Percentiles rank a stretch among this genome's conserved stretches.
Evolutionary conservation across 2,797 vertebrate genomes (phyloP).

Genomic region (Nyctibius grandis): DNA sequence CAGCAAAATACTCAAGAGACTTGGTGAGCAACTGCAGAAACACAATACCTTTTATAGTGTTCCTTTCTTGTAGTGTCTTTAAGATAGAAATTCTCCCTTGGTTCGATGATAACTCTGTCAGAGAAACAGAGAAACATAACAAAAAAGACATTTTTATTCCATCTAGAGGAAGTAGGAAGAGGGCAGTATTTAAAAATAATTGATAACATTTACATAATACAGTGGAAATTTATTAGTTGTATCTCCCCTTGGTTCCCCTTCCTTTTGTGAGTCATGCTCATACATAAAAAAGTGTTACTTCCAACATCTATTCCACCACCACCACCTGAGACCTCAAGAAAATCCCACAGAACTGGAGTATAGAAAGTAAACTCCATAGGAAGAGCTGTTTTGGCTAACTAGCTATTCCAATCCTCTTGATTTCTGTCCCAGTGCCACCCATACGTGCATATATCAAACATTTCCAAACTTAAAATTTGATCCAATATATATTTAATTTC

Average conservation of each 20-base stretch:
- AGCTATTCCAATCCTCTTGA: background rate
- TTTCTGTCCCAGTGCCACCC: background rate
- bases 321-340: background rate
- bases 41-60: conserved; percentile 26
- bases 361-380: background rate
- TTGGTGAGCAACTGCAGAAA: background rate
- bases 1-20: background rate
- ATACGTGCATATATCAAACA: background rate
- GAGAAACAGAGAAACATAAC: conserved; percentile 6
- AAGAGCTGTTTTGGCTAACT: background rate
- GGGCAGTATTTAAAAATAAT: background rate
- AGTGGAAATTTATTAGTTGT: background rate
- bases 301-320: background rate
- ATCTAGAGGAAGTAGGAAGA: background rate
- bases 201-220: background rate
- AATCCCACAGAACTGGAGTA: background rate
- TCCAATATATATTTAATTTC: background rate
- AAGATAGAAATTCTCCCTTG: conserved; percentile 2
- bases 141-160: conserved; percentile 9
- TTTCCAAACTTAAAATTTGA: background rate
- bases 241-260: background rate
- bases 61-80: background rate
- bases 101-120: background rate
- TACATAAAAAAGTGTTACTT: background rate
- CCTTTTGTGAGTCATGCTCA: background rate